These are phyloP conservation scores for Mastomys coucha DNA, from an alignment of 2,113 vertebrate genomes.

Conservation along the genomic window DNA sequence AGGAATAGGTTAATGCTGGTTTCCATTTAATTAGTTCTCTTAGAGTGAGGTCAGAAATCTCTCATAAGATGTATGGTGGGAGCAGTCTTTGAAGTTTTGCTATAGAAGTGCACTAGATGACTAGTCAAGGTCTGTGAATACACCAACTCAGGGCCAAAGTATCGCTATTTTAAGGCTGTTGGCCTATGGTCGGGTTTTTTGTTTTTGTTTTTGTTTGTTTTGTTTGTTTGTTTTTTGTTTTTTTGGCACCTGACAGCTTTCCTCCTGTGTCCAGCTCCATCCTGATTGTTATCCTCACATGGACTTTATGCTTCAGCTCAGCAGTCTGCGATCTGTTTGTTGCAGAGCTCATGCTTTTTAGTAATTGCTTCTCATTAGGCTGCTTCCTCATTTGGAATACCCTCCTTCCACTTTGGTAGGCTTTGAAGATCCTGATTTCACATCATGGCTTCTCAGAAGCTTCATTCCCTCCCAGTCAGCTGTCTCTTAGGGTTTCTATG, in stretches of 20 bases:
- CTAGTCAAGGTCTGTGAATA: not conserved
- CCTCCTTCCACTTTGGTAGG: not conserved
- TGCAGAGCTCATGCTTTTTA: slow-evolving; percentile 19
- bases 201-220: too few species aligned
- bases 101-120: not conserved
- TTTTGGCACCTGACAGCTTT: not conserved
- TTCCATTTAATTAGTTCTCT: slow-evolving; percentile 39
- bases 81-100: not conserved
- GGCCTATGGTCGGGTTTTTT: too few species aligned
- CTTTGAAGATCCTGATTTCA: slow-evolving; percentile 1
- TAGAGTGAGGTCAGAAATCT: slow-evolving; percentile 6
- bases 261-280: not conserved
- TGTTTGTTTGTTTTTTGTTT: too few species aligned
- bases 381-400: not conserved
- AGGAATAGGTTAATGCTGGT: slow-evolving; percentile 31
- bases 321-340: slow-evolving; percentile 53
- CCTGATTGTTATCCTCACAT: slow-evolving; percentile 17
- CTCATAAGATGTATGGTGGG: not conserved
- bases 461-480: not conserved
- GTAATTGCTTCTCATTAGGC: not conserved
- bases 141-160: not conserved
- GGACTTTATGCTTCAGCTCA: slow-evolving; percentile 47
- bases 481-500: not conserved
- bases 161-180: not conserved
- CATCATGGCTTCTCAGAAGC: not conserved